These are phyloP conservation scores for Stomatorhinus walkeri DNA, from an alignment of 2,797 vertebrate genomes.

Conservation along the genomic window DNA sequence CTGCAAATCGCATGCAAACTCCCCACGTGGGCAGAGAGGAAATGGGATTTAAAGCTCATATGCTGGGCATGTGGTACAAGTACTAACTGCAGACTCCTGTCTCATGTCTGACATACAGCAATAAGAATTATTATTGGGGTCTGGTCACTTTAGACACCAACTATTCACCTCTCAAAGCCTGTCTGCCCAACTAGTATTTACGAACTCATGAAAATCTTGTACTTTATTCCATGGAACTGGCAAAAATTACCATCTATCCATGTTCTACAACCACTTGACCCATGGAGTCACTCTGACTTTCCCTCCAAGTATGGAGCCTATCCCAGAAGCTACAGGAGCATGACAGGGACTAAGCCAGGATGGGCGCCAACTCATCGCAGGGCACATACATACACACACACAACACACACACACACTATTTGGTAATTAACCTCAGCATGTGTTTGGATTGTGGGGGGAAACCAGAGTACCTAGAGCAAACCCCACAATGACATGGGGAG, in stretches of 20 bases:
- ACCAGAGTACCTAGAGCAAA: not conserved
- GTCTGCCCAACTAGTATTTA: not conserved
- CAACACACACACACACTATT: not conserved
- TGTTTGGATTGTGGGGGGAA: not conserved
- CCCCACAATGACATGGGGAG: not conserved
- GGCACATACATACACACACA: not conserved
- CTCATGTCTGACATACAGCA: not conserved
- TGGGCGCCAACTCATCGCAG: not conserved
- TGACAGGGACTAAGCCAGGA: not conserved
- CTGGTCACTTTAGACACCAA: not conserved
- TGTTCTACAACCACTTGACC: not conserved
- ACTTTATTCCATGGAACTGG: not conserved
- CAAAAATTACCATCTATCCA: not conserved
- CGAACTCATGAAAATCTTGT: not conserved
- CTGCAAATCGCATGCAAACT: not conserved
- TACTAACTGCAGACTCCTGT: not conserved
- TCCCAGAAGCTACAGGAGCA: not conserved
- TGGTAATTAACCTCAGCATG: not conserved
- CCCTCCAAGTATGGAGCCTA: not conserved
- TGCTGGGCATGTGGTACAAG: not conserved
- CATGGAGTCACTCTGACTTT: too few relatives aligned
- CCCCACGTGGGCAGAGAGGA: not conserved
- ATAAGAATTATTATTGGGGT: not conserved
- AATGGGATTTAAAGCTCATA: not conserved
- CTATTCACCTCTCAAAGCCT: not conserved